These are phyloP conservation scores for Carabus problematicus DNA, from an alignment of 2,888 invertebrate species.

Conservation along the genomic window DNA sequence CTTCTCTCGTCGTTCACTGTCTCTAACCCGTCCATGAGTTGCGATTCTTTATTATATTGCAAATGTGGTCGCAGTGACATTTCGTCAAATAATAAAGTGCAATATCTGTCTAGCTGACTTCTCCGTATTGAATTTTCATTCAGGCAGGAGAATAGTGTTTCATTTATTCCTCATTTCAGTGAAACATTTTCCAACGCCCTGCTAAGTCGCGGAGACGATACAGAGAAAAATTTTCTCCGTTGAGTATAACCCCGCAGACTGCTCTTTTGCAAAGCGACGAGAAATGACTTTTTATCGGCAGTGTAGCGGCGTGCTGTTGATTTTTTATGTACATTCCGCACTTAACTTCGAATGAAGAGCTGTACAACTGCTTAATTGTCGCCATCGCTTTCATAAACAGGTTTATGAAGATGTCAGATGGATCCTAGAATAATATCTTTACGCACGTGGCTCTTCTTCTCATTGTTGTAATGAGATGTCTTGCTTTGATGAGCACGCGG, in stretches of 20 bases:
- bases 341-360: constrained; percentile 1
- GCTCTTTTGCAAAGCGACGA: neutral
- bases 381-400: neutral
- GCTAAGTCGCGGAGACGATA: neutral
- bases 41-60: neutral
- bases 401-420: constrained; percentile 1
- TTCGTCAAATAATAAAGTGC: constrained; percentile 13
- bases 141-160: neutral
- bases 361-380: constrained; percentile 3
- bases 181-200: neutral
- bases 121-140: constrained; percentile 2
- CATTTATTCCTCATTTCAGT: neutral
- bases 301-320: neutral
- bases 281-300: constrained; percentile 1
- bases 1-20: neutral
- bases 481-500: too few species aligned
- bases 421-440: too few species aligned
- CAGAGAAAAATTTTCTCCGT: neutral
- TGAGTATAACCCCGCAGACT: neutral
- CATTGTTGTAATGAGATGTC: too few species aligned
- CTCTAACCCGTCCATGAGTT: constrained; percentile 9
- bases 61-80: neutral
- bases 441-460: too few species aligned
- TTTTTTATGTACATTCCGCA: constrained; percentile 3
- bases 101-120: too few species aligned